Evolutionary conservation across 2,797 vertebrate genomes (phyloP).

Genomic region (Dendrocincla fuliginosa): DNA sequence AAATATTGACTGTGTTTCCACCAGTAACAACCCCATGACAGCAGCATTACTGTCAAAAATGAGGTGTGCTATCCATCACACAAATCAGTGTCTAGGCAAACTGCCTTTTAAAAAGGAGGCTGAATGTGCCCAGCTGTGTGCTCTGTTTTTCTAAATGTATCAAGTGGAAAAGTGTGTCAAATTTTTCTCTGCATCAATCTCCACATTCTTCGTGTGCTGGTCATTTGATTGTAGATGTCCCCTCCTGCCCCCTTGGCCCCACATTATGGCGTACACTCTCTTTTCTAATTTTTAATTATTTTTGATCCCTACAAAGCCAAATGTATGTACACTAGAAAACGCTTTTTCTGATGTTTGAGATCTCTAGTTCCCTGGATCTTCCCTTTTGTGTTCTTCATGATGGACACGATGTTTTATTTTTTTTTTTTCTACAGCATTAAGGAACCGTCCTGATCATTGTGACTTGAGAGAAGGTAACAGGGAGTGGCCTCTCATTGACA

Average conservation of each 20-base stretch:
- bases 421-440: not conserved
- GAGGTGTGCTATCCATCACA: not conserved
- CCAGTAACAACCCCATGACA: not conserved
- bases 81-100: not conserved
- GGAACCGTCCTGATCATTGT: not conserved
- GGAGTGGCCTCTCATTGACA: not conserved
- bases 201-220: not conserved
- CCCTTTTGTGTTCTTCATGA: not conserved
- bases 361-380: not conserved
- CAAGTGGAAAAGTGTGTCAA: not conserved
- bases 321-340: not conserved
- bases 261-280: not conserved
- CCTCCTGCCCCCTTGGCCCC: accelerated
- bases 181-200: not conserved
- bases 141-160: not conserved
- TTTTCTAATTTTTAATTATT: not conserved
- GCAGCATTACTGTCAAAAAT: not conserved
- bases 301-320: not conserved
- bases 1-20: not conserved
- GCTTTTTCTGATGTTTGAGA: not conserved
- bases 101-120: not conserved
- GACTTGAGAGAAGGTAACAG: not conserved
- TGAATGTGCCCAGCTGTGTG: not conserved
- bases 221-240: not conserved
- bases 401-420: not conserved